Evolutionary conservation across 1,140 invertebrate genomes (phyloP).

Genomic region (Pogonomyrmex barbatus): DNA sequence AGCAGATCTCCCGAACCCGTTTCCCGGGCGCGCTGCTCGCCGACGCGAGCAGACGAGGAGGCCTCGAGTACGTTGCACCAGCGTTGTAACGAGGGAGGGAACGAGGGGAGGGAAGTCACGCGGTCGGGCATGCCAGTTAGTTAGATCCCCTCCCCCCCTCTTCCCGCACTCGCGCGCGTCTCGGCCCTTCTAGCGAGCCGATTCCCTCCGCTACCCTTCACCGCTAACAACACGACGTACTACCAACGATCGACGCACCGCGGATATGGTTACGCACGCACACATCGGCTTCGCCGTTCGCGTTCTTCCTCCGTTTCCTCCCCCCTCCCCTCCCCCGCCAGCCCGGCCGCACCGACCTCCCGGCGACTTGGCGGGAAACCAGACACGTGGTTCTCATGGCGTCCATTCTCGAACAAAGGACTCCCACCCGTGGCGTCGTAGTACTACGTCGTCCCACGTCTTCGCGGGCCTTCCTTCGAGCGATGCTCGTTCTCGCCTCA

Average conservation of each 20-base stretch:
- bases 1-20: slow-evolving; percentile 69
- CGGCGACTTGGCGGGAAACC: slow-evolving; percentile 76
- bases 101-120: slow-evolving; percentile 72
- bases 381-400: slow-evolving; percentile 78
- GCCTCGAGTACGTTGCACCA: slow-evolving; percentile 71
- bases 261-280: slow-evolving; percentile 1
- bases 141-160: slow-evolving; percentile 56
- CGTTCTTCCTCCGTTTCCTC: slow-evolving; percentile 22
- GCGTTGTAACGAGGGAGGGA: slow-evolving; percentile 42
- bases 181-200: slow-evolving; percentile 15
- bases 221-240: not conserved
- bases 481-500: slow-evolving; percentile 3
- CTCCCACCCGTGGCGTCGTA: slow-evolving; percentile 52
- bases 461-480: not conserved
- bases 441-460: slow-evolving; percentile 69
- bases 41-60: slow-evolving; percentile 56
- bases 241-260: slow-evolving; percentile 29
- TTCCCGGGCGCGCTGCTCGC: slow-evolving; percentile 33
- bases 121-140: slow-evolving; percentile 70
- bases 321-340: slow-evolving; percentile 8
- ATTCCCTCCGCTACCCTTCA: not conserved
- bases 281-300: slow-evolving; percentile 3
- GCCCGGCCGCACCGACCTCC: slow-evolving; percentile 15
- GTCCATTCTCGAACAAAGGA: slow-evolving; percentile 75
- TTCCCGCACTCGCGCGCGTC: slow-evolving; percentile 27